Percentiles rank a stretch among this genome's conserved stretches.
Conservation (phyloP, 2,888 invertebrate species). For the Mantis religiosa region DNA sequence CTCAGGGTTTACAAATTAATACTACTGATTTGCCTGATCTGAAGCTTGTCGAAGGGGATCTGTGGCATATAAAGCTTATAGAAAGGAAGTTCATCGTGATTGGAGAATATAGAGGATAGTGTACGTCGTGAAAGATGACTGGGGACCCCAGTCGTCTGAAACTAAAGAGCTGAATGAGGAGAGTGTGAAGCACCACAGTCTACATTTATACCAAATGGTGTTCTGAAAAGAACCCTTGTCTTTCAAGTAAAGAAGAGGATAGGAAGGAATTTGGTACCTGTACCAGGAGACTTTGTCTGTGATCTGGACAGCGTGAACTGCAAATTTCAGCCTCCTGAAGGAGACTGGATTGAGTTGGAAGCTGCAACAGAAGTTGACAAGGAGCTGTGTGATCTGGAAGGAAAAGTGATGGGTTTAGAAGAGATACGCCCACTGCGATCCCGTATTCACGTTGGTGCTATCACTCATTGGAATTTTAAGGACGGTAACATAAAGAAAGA, state of each 20-base stretch:
- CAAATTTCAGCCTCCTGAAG: conserved; percentile 46
- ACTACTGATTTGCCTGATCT: conserved; percentile 40
- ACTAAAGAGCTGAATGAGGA: too few relatives aligned
- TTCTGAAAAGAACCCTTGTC: conserved; percentile 37
- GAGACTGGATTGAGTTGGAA: conserved; percentile 62
- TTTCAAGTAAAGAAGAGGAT: conserved; percentile 44
- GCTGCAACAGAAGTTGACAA: conserved; percentile 60
- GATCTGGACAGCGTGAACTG: conserved; percentile 59
- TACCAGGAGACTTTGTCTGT: conserved; percentile 54
- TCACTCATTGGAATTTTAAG: conserved; percentile 45
- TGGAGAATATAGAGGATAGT: conserved; percentile 56
- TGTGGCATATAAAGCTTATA: conserved; percentile 55
- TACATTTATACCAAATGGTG: not conserved
- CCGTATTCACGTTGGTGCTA: conserved; percentile 50
- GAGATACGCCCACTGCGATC: conserved; percentile 58
- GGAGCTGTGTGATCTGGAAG: conserved; percentile 47
- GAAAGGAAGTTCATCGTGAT: conserved; percentile 44
- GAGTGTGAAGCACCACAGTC: not conserved
- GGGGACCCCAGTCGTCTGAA: conserved; percentile 41
- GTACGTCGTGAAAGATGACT: conserved; percentile 50
- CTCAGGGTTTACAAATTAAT: conserved; percentile 54
- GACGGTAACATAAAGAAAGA: conserved; percentile 50
- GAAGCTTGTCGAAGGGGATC: conserved; percentile 50
- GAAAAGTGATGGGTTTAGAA: conserved; percentile 58
- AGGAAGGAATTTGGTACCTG: conserved; percentile 46